phyloP scores from a whole-genome alignment of 1,140 invertebrate species.

The Drosophila santomea region DNA sequence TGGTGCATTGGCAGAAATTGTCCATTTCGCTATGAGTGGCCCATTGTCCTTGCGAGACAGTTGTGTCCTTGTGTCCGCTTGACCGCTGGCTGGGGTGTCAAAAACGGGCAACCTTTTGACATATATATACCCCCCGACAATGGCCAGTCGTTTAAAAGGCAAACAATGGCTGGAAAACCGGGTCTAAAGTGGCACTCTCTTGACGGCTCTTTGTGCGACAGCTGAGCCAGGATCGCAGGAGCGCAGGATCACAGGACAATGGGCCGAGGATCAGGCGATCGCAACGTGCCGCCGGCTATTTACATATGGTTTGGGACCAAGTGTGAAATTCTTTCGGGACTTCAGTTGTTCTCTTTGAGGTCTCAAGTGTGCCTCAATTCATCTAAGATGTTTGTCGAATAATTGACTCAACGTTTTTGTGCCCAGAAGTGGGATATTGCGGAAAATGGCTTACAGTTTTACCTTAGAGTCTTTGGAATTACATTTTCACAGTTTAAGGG shows the following conservation, averaged over 20 bases:
- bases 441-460: not conserved
- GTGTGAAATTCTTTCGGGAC: slow-evolving; percentile 49
- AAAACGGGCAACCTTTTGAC: slow-evolving; percentile 71
- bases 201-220: slow-evolving; percentile 59
- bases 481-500: not conserved
- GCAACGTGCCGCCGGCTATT: slow-evolving; percentile 40
- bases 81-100: slow-evolving; percentile 71
- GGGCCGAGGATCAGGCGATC: slow-evolving; percentile 8
- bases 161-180: slow-evolving; percentile 58
- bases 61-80: slow-evolving; percentile 45
- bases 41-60: slow-evolving; percentile 22
- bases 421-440: slow-evolving; percentile 1
- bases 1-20: slow-evolving; percentile 52
- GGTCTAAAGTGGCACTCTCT: slow-evolving; percentile 58
- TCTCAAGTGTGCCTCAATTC: slow-evolving; percentile 9
- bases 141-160: slow-evolving; percentile 71
- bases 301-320: slow-evolving; percentile 54
- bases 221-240: slow-evolving; percentile 52
- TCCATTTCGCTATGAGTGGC: slow-evolving; percentile 17
- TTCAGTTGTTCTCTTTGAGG: slow-evolving; percentile 10
- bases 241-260: slow-evolving; percentile 18
- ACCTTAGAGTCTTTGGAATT: not conserved
- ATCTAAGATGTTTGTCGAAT: slow-evolving; percentile 29
- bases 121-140: slow-evolving; percentile 71
- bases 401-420: slow-evolving; percentile 25